A percentile compares a stretch with the other conserved stretches of the same genome.
Conservation (phyloP, 2,888 invertebrate genomes). For the Latrodectus hesperus region DNA sequence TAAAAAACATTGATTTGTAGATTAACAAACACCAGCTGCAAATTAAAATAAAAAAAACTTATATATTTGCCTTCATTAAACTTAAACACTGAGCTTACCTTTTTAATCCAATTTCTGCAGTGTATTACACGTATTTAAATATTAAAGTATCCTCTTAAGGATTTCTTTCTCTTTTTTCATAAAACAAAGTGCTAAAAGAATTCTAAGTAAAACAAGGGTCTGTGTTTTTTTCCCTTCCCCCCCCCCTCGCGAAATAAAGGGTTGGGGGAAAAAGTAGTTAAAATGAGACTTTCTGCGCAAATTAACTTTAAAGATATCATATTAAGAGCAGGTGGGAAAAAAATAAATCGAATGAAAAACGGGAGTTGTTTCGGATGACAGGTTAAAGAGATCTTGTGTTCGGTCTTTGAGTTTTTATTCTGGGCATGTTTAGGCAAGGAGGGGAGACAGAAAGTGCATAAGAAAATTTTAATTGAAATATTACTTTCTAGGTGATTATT, state of each 20-base stretch:
- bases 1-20: slow-evolving; percentile 64
- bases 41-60: slow-evolving; percentile 33
- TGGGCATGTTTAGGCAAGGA: too few relatives aligned
- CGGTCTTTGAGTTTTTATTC: slow-evolving; percentile 31
- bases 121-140: slow-evolving; percentile 69
- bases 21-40: slow-evolving; percentile 24
- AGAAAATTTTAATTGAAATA: too few relatives aligned
- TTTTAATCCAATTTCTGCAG: slow-evolving; percentile 67
- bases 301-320: slow-evolving; percentile 68
- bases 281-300: slow-evolving; percentile 53
- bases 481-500: too few relatives aligned
- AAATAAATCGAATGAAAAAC: slow-evolving; percentile 27
- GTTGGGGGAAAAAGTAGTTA: slow-evolving; percentile 27
- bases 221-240: slow-evolving; percentile 26
- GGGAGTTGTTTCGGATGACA: slow-evolving; percentile 13
- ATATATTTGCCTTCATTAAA: slow-evolving; percentile 64
- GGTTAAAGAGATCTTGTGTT: slow-evolving; percentile 23
- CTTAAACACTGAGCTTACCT: slow-evolving; percentile 58
- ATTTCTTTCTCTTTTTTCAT: slow-evolving; percentile 29
- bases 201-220: slow-evolving; percentile 45
- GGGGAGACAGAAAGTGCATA: too few relatives aligned
- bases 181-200: slow-evolving; percentile 56
- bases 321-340: slow-evolving; percentile 42
- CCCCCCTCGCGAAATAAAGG: slow-evolving; percentile 23
- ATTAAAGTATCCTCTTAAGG: slow-evolving; percentile 68